Conservation (phyloP, 2,113 vertebrate species). For the Phycodurus eques region DNA sequence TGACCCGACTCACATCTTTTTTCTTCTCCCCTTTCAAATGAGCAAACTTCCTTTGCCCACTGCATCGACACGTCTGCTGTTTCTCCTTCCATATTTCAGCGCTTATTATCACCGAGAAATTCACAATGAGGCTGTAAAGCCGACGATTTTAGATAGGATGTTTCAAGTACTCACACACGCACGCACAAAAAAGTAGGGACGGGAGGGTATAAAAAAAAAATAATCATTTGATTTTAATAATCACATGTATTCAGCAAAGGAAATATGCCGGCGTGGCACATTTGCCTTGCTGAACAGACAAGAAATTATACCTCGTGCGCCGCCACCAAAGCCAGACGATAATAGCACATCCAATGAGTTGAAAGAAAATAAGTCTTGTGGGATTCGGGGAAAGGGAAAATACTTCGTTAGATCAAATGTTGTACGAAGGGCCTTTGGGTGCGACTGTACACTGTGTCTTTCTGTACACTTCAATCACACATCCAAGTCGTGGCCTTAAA, state of each 20-base stretch:
- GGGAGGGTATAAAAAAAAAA: neutral
- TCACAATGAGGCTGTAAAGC: constrained; percentile 39
- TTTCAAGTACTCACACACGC: constrained; percentile 36
- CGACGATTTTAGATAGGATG: constrained; percentile 33
- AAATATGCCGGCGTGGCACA: constrained; percentile 73
- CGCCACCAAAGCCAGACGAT: constrained; percentile 64
- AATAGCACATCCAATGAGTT: constrained; percentile 57
- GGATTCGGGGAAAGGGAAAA: constrained; percentile 41
- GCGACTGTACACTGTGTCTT: constrained; percentile 31
- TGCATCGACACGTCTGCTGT: neutral
- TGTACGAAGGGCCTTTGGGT: constrained; percentile 34
- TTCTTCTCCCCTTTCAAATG: constrained; percentile 12
- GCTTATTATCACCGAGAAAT: constrained; percentile 47
- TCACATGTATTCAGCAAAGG: constrained; percentile 72
- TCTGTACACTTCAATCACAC: constrained; percentile 14
- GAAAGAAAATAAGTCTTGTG: constrained; percentile 54
- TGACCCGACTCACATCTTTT: constrained; percentile 16
- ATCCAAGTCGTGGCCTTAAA: constrained; percentile 8
- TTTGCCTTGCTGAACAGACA: constrained; percentile 76
- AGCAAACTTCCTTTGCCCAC: neutral
- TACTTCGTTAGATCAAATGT: constrained; percentile 21
- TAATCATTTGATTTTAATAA: constrained; percentile 63
- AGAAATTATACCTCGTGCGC: constrained; percentile 70
- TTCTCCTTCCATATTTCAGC: constrained; percentile 34
- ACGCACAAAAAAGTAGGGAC: constrained; percentile 26